These are phyloP conservation scores for Sesamia inferens DNA, from an alignment of 2,888 invertebrate species.

Conservation along the genomic window DNA sequence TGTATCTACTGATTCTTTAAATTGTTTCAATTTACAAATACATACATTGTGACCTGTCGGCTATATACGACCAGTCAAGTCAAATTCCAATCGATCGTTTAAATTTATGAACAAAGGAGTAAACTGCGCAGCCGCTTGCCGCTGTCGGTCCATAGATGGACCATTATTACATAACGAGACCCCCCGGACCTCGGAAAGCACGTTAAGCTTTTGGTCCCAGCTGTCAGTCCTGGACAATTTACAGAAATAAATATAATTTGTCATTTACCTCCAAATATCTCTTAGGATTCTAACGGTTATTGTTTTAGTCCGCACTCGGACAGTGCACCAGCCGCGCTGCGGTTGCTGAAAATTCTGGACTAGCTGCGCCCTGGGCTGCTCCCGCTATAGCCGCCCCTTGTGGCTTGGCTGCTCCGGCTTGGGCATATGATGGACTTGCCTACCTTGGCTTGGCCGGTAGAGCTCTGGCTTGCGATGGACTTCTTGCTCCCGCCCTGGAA, in stretches of 20 bases:
- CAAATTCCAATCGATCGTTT: constrained; percentile 18
- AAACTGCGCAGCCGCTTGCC: neutral
- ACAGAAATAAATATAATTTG: neutral
- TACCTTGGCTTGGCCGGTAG: no score
- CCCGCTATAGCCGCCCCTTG: no score
- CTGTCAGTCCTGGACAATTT: neutral
- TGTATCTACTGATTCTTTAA: neutral
- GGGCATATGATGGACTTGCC: no score
- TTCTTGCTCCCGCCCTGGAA: no score
- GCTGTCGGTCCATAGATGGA: neutral
- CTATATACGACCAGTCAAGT: neutral
- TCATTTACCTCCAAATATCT: neutral
- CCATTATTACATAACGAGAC: neutral
- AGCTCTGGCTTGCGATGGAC: no score
- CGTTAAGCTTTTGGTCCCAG: neutral
- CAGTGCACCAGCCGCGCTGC: no score
- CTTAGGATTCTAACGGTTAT: no score
- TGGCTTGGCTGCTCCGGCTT: no score
- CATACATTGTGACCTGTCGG: neutral
- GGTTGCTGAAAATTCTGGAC: no score
- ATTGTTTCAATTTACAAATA: neutral
- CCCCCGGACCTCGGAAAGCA: neutral
- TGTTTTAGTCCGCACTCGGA: no score
- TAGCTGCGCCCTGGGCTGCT: no score
- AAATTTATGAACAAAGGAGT: constrained; percentile 44